Evolutionary conservation across 2,797 vertebrate species (phyloP).

Genomic region (Euthynnus affinis): DNA sequence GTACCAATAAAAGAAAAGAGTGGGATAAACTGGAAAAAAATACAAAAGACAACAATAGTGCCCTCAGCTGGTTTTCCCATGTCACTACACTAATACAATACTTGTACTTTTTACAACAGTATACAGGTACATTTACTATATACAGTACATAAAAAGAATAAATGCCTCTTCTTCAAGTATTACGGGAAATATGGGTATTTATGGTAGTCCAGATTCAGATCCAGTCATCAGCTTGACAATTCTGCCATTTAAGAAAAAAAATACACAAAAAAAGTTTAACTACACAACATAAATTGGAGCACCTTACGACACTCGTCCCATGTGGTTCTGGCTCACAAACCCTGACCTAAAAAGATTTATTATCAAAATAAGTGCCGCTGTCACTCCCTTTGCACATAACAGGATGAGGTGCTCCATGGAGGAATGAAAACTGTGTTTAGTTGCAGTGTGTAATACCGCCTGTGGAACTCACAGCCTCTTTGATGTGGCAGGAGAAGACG

Average conservation of each 20-base stretch:
- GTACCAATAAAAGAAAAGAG: not conserved
- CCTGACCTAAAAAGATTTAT: not conserved
- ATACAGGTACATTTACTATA: not conserved
- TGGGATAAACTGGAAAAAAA: not conserved
- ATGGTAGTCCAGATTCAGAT: not conserved
- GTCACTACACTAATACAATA: not conserved
- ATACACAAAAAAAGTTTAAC: not conserved
- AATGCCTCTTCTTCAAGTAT: not conserved
- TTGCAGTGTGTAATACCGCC: not conserved
- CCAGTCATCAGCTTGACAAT: not conserved
- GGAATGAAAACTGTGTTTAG: not conserved
- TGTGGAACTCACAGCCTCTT: constrained; percentile 95
- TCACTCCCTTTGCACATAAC: not conserved
- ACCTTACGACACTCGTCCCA: not conserved
- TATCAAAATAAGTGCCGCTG: not conserved
- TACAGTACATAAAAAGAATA: not conserved
- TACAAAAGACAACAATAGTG: constrained; percentile 39
- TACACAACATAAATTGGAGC: not conserved
- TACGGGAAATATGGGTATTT: not conserved
- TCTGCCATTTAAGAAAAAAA: not conserved
- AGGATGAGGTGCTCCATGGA: too few relatives aligned
- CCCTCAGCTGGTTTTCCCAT: constrained; percentile 54
- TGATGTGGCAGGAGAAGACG: constrained; percentile 97
- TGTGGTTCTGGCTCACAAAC: not conserved
- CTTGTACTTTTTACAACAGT: not conserved